Conservation (phyloP, 2,888 invertebrate genomes). For the Ceraclea dissimilis region DNA sequence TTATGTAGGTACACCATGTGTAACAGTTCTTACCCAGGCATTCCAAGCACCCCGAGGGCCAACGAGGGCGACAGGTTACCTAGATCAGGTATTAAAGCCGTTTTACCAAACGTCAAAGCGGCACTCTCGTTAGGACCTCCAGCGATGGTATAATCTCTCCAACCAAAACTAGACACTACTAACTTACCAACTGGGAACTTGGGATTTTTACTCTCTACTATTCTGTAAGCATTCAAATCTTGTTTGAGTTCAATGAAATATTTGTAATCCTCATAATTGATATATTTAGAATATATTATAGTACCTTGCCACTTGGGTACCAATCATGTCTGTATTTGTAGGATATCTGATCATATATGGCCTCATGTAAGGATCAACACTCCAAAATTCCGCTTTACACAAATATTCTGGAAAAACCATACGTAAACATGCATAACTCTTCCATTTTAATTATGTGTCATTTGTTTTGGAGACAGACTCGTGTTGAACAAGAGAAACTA, state of each 20-base stretch:
- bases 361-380: conserved; percentile 63
- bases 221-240: conserved; percentile 39
- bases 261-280: too few relatives aligned
- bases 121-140: conserved; percentile 28
- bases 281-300: background rate
- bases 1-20: too few relatives aligned
- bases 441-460: too few relatives aligned
- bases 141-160: conserved; percentile 49
- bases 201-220: conserved; percentile 58
- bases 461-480: too few relatives aligned
- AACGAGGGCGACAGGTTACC: conserved; percentile 53
- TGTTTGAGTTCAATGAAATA: too few relatives aligned
- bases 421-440: background rate
- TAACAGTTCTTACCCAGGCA: conserved; percentile 54
- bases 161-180: conserved; percentile 58
- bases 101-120: conserved; percentile 28
- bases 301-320: conserved; percentile 61
- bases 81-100: conserved; percentile 47
- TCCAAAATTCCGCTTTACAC: conserved; percentile 57
- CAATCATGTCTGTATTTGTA: conserved; percentile 54
- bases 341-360: conserved; percentile 35
- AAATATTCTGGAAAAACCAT: conserved; percentile 48
- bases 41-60: conserved; percentile 59
- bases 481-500: too few relatives aligned
- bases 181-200: conserved; percentile 57